phyloP scores from a whole-genome alignment of 2,113 vertebrate genomes.

The Ptyas mucosa region DNA sequence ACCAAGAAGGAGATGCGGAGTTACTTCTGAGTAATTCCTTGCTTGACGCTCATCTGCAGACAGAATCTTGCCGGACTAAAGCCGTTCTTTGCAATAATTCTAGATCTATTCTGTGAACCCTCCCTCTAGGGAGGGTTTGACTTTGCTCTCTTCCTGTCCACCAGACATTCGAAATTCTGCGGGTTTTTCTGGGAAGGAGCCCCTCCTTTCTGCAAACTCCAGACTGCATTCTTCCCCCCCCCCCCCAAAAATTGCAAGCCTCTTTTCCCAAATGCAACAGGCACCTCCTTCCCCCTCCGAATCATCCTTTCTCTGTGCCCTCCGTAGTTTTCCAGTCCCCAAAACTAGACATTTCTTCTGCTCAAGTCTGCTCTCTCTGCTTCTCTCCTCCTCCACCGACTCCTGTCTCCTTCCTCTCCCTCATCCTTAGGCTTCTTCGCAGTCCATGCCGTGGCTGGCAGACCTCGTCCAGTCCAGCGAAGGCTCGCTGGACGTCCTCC shows the following conservation, averaged over 20 bases:
- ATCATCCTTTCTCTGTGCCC: background rate
- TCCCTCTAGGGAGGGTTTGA: too few relatives aligned
- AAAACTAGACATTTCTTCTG: background rate
- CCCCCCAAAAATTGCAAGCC: background rate
- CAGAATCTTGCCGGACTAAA: too few relatives aligned
- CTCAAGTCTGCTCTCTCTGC: background rate
- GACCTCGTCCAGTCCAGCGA: slow-evolving; percentile 97
- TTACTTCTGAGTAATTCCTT: too few relatives aligned
- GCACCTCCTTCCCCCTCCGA: background rate
- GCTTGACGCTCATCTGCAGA: too few relatives aligned
- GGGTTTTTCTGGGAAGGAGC: too few relatives aligned
- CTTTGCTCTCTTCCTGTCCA: too few relatives aligned
- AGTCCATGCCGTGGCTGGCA: slow-evolving; percentile 98
- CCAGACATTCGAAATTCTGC: too few relatives aligned
- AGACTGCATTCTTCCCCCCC: background rate
- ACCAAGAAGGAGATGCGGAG: too few relatives aligned
- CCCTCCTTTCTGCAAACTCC: too few relatives aligned
- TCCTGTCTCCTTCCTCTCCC: background rate
- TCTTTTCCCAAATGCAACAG: background rate
- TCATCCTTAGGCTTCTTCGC: slow-evolving; percentile 83
- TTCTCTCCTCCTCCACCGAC: background rate
- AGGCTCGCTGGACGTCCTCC: slow-evolving; percentile 94
- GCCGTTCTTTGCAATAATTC: too few relatives aligned
- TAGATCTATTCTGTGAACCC: too few relatives aligned
- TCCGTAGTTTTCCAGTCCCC: background rate